A percentile compares a stretch with the other conserved stretches of the same genome.
Evolutionary conservation across 2,797 vertebrate species (phyloP).

Genomic region (Decapterus maruadsi): DNA sequence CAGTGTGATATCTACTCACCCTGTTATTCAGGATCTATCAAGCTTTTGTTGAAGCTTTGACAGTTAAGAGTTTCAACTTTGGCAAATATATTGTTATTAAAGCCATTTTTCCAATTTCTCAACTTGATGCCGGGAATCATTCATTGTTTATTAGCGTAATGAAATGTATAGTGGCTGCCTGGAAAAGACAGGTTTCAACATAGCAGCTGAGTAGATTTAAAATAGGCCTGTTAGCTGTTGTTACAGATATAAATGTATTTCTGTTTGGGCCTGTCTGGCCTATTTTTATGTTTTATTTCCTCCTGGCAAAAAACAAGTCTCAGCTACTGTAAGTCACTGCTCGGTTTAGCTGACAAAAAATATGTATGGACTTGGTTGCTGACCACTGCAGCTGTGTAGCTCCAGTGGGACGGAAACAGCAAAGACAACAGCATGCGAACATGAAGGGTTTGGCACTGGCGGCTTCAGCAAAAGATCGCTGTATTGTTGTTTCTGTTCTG

Average conservation of each 20-base stretch:
- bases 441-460: constrained; percentile 19
- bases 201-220: constrained; percentile 35
- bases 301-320: constrained; percentile 58
- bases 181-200: constrained; percentile 35
- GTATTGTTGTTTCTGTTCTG: constrained; percentile 9
- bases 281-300: constrained; percentile 64
- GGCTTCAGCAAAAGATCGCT: neutral
- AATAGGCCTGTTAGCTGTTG: constrained; percentile 40
- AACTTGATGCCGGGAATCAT: constrained; percentile 31
- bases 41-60: constrained; percentile 42
- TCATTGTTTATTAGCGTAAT: constrained; percentile 37
- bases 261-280: constrained; percentile 52
- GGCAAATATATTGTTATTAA: constrained; percentile 35
- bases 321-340: constrained; percentile 64
- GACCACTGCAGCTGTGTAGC: constrained; percentile 55
- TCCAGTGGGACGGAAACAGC: constrained; percentile 39
- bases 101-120: constrained; percentile 36
- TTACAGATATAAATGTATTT: constrained; percentile 59
- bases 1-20: constrained; percentile 30
- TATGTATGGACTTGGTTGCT: constrained; percentile 55
- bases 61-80: constrained; percentile 37
- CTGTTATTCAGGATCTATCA: constrained; percentile 48
- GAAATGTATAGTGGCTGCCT: constrained; percentile 45
- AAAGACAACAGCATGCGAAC: constrained; percentile 26
- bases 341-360: constrained; percentile 57